These are phyloP conservation scores for Anguilla megastoma DNA, from an alignment of 2,797 vertebrate genomes.

Conservation along the genomic window DNA sequence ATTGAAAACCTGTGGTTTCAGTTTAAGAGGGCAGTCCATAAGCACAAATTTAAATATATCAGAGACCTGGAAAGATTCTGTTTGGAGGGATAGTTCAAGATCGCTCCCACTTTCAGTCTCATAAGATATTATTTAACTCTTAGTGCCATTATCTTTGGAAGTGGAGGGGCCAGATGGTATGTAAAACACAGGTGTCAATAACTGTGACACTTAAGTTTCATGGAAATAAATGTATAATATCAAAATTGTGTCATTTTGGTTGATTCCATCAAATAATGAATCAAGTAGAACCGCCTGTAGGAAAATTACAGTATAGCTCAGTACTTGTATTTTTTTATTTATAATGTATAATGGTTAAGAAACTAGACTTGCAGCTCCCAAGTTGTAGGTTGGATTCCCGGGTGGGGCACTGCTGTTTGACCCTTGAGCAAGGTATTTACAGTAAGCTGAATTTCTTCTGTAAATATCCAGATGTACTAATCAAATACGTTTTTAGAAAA, in stretches of 20 bases:
- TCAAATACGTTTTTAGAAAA: not conserved
- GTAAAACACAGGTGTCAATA: not conserved
- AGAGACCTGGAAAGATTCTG: not conserved
- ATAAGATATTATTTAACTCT: not conserved
- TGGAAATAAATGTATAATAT: not conserved
- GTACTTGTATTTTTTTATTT: not conserved
- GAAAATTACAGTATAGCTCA: not conserved
- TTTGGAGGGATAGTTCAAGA: not conserved
- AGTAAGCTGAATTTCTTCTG: not conserved
- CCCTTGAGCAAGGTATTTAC: too few relatives aligned
- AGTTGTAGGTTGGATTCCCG: too few relatives aligned
- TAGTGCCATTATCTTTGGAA: not conserved
- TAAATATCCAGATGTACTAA: not conserved
- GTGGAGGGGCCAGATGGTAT: not conserved
- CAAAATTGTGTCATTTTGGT: not conserved
- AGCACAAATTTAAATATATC: not conserved
- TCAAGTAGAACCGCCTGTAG: too few relatives aligned
- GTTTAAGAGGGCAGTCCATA: not conserved
- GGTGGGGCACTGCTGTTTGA: too few relatives aligned
- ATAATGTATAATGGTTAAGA: too few relatives aligned
- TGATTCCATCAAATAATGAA: not conserved
- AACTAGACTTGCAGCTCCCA: too few relatives aligned
- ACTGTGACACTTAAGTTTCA: not conserved
- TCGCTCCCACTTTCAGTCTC: not conserved
- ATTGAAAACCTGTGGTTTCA: slow-evolving; percentile 1